These are phyloP conservation scores for Crocuta crocuta DNA, from an alignment of 2,113 vertebrate species.

Conservation along the genomic window DNA sequence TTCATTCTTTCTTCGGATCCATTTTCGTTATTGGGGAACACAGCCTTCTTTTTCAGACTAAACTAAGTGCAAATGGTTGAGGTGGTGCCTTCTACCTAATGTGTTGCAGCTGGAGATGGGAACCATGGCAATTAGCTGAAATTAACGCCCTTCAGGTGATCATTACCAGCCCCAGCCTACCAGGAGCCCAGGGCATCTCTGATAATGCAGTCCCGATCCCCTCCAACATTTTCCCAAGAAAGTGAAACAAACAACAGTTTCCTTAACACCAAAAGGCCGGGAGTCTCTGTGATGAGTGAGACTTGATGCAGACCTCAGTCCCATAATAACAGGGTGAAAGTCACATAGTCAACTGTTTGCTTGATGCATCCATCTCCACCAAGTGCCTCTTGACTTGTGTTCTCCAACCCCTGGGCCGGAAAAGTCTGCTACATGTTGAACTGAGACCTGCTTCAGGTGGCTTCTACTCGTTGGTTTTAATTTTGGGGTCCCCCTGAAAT, in stretches of 20 bases:
- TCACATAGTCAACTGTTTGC: neutral
- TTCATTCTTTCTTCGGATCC: slow-evolving; percentile 23
- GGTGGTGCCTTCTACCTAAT: neutral
- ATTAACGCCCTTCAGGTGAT: neutral
- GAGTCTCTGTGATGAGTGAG: neutral
- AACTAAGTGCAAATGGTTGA: slow-evolving; percentile 17
- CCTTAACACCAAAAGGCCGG: neutral
- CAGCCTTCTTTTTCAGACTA: slow-evolving; percentile 46
- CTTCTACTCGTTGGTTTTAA: neutral
- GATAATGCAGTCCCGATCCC: neutral
- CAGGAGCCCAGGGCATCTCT: neutral
- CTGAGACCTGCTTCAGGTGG: neutral
- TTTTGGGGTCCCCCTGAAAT: neutral
- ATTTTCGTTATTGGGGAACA: slow-evolving; percentile 48
- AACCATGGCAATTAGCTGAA: neutral
- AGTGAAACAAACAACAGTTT: slow-evolving; percentile 28
- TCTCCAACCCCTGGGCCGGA: neutral
- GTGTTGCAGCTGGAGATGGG: slow-evolving; percentile 29
- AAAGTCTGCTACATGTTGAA: neutral
- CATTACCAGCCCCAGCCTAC: neutral
- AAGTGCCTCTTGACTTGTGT: neutral
- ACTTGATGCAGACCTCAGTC: neutral
- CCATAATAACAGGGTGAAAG: neutral
- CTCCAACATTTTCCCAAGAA: slow-evolving; percentile 3
- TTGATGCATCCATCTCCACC: no score